A percentile compares a stretch with the other conserved stretches of the same genome.
Evolutionary conservation across 2,797 vertebrate species (phyloP).

Genomic region (Channa striata): DNA sequence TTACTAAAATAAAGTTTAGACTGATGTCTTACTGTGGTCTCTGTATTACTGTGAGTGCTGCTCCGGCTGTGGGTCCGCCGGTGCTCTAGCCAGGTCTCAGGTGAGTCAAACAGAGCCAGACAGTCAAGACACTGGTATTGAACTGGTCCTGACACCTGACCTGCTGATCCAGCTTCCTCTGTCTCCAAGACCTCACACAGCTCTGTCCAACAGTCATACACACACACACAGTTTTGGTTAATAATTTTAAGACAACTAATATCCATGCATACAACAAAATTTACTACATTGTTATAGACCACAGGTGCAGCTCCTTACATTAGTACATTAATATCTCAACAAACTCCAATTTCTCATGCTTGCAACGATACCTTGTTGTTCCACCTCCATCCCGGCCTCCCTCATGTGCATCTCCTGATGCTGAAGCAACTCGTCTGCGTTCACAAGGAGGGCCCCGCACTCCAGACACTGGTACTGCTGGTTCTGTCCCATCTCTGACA

Average conservation of each 20-base stretch:
- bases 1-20: too few species aligned
- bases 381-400: slow-evolving; percentile 81
- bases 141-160: slow-evolving; percentile 78
- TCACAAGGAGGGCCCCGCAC: slow-evolving; percentile 89
- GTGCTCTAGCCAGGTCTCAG: slow-evolving; percentile 92
- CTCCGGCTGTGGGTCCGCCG: slow-evolving; percentile 87
- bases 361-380: slow-evolving; percentile 78
- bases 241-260: background rate
- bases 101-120: slow-evolving; percentile 89
- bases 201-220: slow-evolving; percentile 61
- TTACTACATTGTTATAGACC: too few species aligned
- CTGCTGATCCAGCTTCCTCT: slow-evolving; percentile 57
- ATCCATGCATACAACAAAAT: too few species aligned
- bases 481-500: slow-evolving; percentile 77
- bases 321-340: background rate
- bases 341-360: background rate
- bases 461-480: slow-evolving; percentile 95
- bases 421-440: slow-evolving; percentile 90
- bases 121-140: slow-evolving; percentile 95
- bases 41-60: slow-evolving; percentile 81
- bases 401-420: slow-evolving; percentile 94
- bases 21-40: slow-evolving; percentile 66
- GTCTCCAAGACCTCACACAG: slow-evolving; percentile 80
- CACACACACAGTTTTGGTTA: background rate
- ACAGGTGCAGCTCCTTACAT: too few species aligned